phyloP scores from a whole-genome alignment of 92 coral and sea anemone genomes.

The Galaxea fascicularis region DNA sequence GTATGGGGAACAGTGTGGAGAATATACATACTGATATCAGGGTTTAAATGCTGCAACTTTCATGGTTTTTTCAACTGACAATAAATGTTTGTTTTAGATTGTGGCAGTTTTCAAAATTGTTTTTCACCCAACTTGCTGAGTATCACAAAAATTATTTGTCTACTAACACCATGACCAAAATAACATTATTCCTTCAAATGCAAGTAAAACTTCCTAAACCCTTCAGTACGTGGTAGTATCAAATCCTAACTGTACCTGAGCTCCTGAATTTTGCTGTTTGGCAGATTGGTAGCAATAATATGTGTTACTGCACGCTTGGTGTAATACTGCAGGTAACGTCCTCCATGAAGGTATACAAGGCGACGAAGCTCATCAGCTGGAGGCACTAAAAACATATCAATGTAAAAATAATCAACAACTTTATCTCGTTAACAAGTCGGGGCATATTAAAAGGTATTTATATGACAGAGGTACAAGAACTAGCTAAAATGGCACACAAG shows the following conservation, averaged over 20 bases:
- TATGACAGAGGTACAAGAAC: too few species aligned
- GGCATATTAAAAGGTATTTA: background rate
- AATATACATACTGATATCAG: too few species aligned
- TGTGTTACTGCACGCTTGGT: conserved; percentile 89
- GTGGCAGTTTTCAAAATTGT: too few species aligned
- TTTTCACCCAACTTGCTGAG: too few species aligned
- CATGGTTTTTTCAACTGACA: too few species aligned
- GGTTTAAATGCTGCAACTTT: too few species aligned
- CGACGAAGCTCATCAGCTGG: conserved; percentile 94
- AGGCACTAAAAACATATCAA: conserved; percentile 69
- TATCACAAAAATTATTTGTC: too few species aligned
- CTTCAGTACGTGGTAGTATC: background rate
- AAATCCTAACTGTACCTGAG: conserved; percentile 61
- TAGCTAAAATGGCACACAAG: too few species aligned
- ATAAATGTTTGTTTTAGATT: too few species aligned
- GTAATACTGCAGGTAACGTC: conserved; percentile 88
- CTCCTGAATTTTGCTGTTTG: conserved; percentile 90
- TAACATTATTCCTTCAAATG: background rate
- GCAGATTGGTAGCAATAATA: conserved; percentile 94
- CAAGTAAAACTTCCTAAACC: background rate
- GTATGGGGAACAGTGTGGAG: too few species aligned
- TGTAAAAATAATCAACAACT: background rate
- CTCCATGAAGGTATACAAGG: conserved; percentile 84
- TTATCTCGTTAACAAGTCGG: background rate
- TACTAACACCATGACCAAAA: too few species aligned